These are phyloP conservation scores for Gymnopithys bicolor DNA, from an alignment of 2,797 vertebrate species.

Conservation along the genomic window DNA sequence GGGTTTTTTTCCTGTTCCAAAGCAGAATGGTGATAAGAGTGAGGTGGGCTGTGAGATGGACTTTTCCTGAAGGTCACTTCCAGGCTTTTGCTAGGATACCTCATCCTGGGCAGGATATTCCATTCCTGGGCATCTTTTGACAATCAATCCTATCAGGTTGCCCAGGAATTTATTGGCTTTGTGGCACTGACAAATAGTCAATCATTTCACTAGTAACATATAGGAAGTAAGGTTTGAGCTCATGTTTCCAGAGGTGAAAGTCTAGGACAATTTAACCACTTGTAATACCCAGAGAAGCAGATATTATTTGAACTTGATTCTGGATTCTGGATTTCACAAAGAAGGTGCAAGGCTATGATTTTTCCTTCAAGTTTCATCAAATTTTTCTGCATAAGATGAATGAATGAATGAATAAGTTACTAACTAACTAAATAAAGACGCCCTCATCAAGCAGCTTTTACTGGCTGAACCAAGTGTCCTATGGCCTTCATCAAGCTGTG, in stretches of 20 bases:
- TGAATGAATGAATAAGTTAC: conserved; percentile 59
- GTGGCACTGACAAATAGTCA: conserved; percentile 29
- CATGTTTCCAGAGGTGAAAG: conserved; percentile 43
- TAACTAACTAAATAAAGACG: conserved; percentile 33
- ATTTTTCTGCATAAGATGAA: conserved; percentile 52
- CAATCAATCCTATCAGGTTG: conserved; percentile 21
- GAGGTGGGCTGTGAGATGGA: not conserved
- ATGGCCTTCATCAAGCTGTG: conserved; percentile 64
- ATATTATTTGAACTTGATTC: not conserved
- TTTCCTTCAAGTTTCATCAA: conserved; percentile 30
- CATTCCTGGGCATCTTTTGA: not conserved
- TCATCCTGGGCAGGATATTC: not conserved
- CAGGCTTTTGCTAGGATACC: not conserved
- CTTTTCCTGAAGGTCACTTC: conserved; percentile 19
- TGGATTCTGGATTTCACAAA: not conserved
- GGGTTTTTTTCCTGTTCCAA: not conserved
- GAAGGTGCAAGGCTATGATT: conserved; percentile 34
- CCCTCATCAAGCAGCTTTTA: conserved; percentile 66
- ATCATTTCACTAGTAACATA: not conserved
- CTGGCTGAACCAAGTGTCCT: conserved; percentile 62
- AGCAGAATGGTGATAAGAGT: not conserved
- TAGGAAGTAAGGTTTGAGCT: conserved; percentile 21
- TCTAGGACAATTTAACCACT: conserved; percentile 33
- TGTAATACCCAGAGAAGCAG: not conserved
- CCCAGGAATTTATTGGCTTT: conserved; percentile 21